Evolutionary conservation across 2,797 vertebrate species (phyloP).

Genomic region (Falco cherrug): DNA sequence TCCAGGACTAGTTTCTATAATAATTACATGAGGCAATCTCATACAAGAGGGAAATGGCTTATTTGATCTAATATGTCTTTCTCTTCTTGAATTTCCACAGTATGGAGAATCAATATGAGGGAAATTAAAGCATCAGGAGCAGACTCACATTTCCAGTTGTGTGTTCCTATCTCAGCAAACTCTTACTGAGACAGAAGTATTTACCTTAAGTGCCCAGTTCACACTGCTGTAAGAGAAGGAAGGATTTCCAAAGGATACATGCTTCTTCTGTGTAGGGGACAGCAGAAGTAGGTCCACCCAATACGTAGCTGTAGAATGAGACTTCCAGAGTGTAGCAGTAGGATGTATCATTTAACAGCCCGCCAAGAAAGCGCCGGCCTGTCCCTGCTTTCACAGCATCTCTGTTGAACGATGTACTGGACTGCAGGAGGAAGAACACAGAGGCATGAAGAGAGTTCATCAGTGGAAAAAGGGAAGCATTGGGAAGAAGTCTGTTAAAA

Average conservation of each 20-base stretch:
- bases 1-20: constrained; percentile 25
- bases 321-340: constrained; percentile 98
- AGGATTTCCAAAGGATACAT: constrained; percentile 89
- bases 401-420: constrained; percentile 94
- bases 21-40: constrained; percentile 48
- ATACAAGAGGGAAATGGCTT: constrained; percentile 58
- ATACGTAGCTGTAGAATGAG: constrained; percentile 96
- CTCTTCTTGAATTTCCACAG: constrained; percentile 58
- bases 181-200: neutral
- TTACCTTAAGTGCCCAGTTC: constrained; percentile 58
- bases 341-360: constrained; percentile 92
- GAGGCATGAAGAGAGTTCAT: neutral
- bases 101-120: constrained; percentile 58
- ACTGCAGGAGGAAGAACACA: constrained; percentile 75
- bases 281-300: constrained; percentile 80
- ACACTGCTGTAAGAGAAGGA: neutral
- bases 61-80: constrained; percentile 57
- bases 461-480: neutral
- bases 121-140: constrained; percentile 58
- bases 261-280: constrained; percentile 95
- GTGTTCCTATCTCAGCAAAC: constrained; percentile 36
- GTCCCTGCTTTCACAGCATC: constrained; percentile 97
- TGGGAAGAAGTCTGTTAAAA: neutral
- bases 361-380: constrained; percentile 92
- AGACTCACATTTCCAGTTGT: constrained; percentile 64